Conservation (phyloP, 2,888 invertebrate species). For the Stenodera caucasica region DNA sequence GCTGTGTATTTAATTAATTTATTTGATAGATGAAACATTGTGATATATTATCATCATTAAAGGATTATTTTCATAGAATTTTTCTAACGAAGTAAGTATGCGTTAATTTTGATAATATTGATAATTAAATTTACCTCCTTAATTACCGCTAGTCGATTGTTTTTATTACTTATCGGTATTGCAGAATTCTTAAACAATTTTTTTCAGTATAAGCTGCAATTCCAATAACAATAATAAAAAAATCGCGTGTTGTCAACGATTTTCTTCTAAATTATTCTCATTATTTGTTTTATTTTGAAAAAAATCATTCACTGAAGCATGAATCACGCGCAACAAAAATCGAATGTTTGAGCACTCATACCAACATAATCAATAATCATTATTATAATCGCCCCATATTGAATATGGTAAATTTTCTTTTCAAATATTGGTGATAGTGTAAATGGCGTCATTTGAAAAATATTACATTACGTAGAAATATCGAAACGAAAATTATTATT, state of each 20-base stretch:
- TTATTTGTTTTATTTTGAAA: too few relatives aligned
- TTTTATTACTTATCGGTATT: neutral
- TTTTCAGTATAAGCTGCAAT: neutral
- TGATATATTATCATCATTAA: neutral
- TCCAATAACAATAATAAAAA: neutral
- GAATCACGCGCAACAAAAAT: neutral
- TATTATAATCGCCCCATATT: neutral
- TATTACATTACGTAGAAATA: too few relatives aligned
- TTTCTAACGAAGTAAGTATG: neutral
- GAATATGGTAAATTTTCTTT: neutral
- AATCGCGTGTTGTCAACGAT: neutral
- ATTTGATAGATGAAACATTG: neutral
- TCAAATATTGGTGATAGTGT: neutral
- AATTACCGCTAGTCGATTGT: neutral
- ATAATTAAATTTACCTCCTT: neutral
- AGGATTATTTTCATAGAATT: neutral
- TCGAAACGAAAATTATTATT: too few relatives aligned
- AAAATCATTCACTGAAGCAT: neutral
- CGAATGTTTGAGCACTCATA: neutral
- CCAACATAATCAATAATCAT: neutral
- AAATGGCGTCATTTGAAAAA: too few relatives aligned
- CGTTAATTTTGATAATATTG: neutral
- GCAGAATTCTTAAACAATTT: neutral
- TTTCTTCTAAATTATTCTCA: too few relatives aligned
- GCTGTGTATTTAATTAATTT: slow-evolving; percentile 10